Percentiles rank a stretch among this genome's conserved stretches.
Conservation (phyloP, 2,113 vertebrate genomes). For the Micronycteris hirsuta region DNA sequence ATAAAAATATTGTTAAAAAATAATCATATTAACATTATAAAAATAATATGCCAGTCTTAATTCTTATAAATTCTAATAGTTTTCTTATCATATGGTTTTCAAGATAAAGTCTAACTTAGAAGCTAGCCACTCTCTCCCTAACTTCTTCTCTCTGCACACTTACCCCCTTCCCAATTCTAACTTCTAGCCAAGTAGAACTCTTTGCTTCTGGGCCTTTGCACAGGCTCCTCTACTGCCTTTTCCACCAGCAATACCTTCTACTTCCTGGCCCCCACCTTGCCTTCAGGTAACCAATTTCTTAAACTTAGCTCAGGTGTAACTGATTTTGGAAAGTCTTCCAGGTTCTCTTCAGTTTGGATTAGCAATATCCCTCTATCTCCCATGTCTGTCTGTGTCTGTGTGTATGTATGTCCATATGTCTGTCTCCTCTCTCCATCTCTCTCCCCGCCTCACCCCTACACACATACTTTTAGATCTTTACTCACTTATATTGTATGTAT, state of each 20-base stretch:
- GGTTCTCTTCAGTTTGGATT: neutral
- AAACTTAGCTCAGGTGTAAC: neutral
- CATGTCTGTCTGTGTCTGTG: neutral
- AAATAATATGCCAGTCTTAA: neutral
- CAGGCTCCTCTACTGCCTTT: neutral
- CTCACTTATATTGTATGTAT: neutral
- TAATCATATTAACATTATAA: neutral
- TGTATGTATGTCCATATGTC: neutral
- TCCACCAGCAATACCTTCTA: neutral
- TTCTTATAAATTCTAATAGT: neutral
- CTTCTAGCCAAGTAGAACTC: neutral
- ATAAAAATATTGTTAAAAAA: constrained; percentile 30
- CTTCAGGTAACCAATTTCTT: neutral
- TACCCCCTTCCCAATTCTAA: neutral
- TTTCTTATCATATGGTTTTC: neutral
- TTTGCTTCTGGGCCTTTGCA: neutral
- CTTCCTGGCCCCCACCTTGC: neutral
- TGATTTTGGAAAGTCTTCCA: neutral
- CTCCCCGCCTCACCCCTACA: neutral
- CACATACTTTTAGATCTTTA: neutral
- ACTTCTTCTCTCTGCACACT: neutral
- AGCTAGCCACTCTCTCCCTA: neutral
- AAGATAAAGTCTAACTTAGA: neutral
- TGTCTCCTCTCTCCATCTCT: neutral
- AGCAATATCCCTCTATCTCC: neutral